phyloP scores from a whole-genome alignment of 1,140 invertebrate species.

The Drosophila watanabei region DNA sequence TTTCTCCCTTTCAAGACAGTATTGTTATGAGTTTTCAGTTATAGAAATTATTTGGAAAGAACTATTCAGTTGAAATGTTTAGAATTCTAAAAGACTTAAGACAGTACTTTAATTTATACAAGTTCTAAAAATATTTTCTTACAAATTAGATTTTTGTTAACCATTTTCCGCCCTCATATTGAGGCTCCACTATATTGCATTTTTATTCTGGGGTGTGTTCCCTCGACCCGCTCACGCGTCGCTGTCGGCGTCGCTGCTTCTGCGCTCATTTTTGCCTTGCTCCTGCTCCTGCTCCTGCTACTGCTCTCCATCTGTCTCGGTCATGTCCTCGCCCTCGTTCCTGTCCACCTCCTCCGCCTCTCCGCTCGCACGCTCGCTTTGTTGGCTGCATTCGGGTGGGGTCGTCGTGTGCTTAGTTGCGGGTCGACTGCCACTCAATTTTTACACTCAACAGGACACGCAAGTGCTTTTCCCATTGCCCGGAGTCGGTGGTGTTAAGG shows the following conservation, averaged over 20 bases:
- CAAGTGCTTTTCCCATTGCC: constrained; percentile 54
- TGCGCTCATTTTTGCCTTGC: constrained; percentile 10
- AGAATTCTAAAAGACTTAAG: neutral
- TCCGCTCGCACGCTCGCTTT: constrained; percentile 17
- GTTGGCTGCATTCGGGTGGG: constrained; percentile 33
- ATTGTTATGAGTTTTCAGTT: neutral
- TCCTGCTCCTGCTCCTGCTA: constrained; percentile 9
- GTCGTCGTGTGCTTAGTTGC: constrained; percentile 17
- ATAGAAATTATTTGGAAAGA: neutral
- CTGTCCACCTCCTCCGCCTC: constrained; percentile 13
- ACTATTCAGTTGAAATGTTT: neutral
- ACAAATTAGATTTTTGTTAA: too few species aligned
- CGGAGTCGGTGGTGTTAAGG: constrained; percentile 37
- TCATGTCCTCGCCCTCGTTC: constrained; percentile 58
- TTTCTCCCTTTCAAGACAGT: neutral
- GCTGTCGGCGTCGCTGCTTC: constrained; percentile 34
- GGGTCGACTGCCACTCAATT: constrained; percentile 45
- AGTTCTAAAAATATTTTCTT: neutral
- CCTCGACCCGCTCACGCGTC: constrained; percentile 48
- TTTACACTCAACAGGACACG: constrained; percentile 66
- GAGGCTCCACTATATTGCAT: constrained; percentile 28
- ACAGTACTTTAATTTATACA: neutral
- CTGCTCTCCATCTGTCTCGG: constrained; percentile 46
- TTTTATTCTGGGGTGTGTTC: constrained; percentile 59
- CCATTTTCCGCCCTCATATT: neutral